Base-by-base conservation (phyloP, 2,888 invertebrate species). In the Kuschelorhynchus macadamiae region DNA sequence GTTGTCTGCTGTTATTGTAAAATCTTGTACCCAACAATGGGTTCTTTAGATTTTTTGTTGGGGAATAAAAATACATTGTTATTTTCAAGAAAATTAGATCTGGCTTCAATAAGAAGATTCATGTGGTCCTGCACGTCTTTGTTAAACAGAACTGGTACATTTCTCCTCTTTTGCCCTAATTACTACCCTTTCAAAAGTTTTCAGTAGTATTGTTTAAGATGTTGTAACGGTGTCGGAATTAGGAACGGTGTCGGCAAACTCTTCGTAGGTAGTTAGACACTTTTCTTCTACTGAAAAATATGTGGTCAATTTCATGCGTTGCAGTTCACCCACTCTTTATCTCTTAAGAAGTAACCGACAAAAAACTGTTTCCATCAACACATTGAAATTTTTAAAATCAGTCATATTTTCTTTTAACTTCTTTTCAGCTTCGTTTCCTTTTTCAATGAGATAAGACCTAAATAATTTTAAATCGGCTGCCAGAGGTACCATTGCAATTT, bases 121-220 rank as follows among this genome's bases (percentile, higher is more conserved):
- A 44, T 62, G 57, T 74, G 71, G 17, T 70, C 62, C 70, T 78
- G 72, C 39, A 73, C 57, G 52, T 76, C 75, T 25, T 12, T 5
- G 47, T 72, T 73, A 21, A 77, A 73, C 2, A 77, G 68, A 14
- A 75, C 74, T 4, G 72, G 73, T 20, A 76, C 75, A 14, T 74
- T 74, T n/a, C 73, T 55, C 1, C 60, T 36, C 12, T 12, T 60
- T 60, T 3, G 21, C 60, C 12, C 60, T 17, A 9, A 60, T 60
- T 0, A 60, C 60, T 7, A 60, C 17, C 16, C 66, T 32, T 62
- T 70, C 70, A 12, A 70, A 64, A 8, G 12, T 44, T 30, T 70
- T 62, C 21, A 72, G 14, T 14, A 70, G 36, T 44, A 61, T 47
- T 57, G 21, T 57, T 49, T 70, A 66, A 2, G 56, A 32, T 11